phyloP scores from a whole-genome alignment of 2,797 vertebrate genomes.

The Alauda arvensis region DNA sequence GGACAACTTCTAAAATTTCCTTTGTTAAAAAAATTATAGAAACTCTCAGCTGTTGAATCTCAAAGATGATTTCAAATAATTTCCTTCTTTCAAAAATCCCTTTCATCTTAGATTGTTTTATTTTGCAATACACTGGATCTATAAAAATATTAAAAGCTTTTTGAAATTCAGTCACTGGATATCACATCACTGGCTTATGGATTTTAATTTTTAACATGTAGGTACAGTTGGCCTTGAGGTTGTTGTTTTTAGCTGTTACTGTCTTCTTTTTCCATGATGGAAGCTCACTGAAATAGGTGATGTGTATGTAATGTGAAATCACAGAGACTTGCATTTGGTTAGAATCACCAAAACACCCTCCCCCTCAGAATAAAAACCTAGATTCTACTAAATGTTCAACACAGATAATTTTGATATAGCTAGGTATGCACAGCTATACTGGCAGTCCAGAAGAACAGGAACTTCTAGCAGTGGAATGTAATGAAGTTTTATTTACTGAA shows the following conservation, averaged over 20 bases:
- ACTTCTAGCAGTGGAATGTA: neutral
- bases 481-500: neutral
- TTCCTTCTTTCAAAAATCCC: neutral
- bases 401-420: neutral
- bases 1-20: neutral
- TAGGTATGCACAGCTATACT: neutral
- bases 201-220: neutral
- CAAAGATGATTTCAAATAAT: neutral
- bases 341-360: neutral
- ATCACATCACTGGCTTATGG: neutral
- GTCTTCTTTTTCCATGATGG: neutral
- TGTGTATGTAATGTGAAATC: neutral
- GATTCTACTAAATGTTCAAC: neutral
- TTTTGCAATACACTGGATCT: neutral
- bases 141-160: neutral
- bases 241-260: neutral
- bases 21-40: neutral
- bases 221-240: neutral
- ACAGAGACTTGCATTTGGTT: neutral
- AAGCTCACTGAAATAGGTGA: neutral
- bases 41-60: neutral
- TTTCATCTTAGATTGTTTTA: neutral
- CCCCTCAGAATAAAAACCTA: neutral
- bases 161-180: neutral
- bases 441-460: neutral